Evolutionary conservation across 2,113 vertebrate species (phyloP), one percentile per base, ranked within the genome.

Genomic region (Chaetorhynchus papuensis): DNA sequence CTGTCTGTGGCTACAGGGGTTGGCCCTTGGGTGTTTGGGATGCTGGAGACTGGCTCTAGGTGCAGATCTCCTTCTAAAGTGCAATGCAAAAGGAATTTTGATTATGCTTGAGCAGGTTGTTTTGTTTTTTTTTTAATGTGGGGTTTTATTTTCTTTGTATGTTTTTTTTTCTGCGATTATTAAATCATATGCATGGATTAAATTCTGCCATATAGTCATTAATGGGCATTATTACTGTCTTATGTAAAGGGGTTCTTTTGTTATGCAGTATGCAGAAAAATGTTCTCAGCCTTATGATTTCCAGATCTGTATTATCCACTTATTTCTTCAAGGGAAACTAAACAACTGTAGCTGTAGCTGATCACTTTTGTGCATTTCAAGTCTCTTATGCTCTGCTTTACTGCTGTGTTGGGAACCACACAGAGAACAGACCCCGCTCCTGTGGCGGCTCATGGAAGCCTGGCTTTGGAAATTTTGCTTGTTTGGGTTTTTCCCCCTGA

Each of bases 141-240:
- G 42, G 9, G 15, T 68, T 88, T 72, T 77, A 97, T 96, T 98
- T 90, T 98, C 97, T 98, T 97, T 98, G 96, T 98, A 98, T 98
- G 93, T 98, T 97, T 97, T 87, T 97, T 97, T 97, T 97, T 97
- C 96, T 97, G 95, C 57, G 33, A 96, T 98, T 98, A 96, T 85
- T 94, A 96, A 97, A 97, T 98, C 97, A 98, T 99, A 98, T 99
- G 99, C 99, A 99, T 99, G 99, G 98, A 97, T 97, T 98, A 97
- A 96, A 95, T 97, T 98, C 98, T 98, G 98, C 98, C 98, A 98
- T 97, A 98, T 98, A 98, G 98, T 99, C 98, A 97, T 97, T 98
- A 98, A 98, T 96, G 99, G 99, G 99, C 99, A 99, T 99, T 99
- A 99, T 98, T 98, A 97, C 98, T 98, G 97, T 98, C 98, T 96